Evolutionary conservation across 2,113 vertebrate genomes (phyloP).

Genomic region (Hippocampus guttulatus): DNA sequence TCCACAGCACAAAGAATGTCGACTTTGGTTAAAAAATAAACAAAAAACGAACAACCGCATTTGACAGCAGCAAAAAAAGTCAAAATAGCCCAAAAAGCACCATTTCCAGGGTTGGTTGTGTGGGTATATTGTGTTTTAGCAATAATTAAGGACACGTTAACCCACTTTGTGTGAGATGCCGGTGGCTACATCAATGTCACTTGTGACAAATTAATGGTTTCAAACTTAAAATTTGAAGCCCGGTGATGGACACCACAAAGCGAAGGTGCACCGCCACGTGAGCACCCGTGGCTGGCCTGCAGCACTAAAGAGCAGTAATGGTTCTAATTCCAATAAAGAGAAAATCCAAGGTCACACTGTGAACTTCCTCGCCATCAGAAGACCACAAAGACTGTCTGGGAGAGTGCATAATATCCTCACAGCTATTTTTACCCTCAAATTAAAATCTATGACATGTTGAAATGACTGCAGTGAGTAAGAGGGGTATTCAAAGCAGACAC

Average conservation of each 20-base stretch:
- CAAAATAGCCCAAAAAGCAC: background rate
- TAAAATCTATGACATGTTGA: slow-evolving; percentile 86
- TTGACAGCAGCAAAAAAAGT: background rate
- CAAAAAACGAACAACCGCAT: background rate
- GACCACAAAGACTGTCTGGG: slow-evolving; percentile 77
- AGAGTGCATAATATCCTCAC: slow-evolving; percentile 82
- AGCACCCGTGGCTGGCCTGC: slow-evolving; percentile 39
- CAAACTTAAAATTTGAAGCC: slow-evolving; percentile 44
- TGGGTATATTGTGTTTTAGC: slow-evolving; percentile 27
- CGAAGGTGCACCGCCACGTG: slow-evolving; percentile 30
- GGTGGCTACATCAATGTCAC: slow-evolving; percentile 44
- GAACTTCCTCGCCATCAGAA: slow-evolving; percentile 79
- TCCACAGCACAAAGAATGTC: background rate
- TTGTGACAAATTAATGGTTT: slow-evolving; percentile 61
- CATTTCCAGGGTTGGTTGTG: background rate
- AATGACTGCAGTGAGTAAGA: slow-evolving; percentile 82
- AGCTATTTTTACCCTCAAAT: slow-evolving; percentile 85
- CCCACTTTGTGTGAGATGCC: slow-evolving; percentile 29
- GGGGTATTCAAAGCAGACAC: slow-evolving; percentile 84
- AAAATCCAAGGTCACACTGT: slow-evolving; percentile 77
- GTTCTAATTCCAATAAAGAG: slow-evolving; percentile 73
- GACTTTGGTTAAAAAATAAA: background rate
- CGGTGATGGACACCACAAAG: slow-evolving; percentile 60
- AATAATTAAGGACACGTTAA: slow-evolving; percentile 40
- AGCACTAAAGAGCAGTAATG: slow-evolving; percentile 63